Evolutionary conservation across 2,888 invertebrate genomes (phyloP), one percentile per base, ranked within the genome.

Genomic region (Oligia strigilis): DNA sequence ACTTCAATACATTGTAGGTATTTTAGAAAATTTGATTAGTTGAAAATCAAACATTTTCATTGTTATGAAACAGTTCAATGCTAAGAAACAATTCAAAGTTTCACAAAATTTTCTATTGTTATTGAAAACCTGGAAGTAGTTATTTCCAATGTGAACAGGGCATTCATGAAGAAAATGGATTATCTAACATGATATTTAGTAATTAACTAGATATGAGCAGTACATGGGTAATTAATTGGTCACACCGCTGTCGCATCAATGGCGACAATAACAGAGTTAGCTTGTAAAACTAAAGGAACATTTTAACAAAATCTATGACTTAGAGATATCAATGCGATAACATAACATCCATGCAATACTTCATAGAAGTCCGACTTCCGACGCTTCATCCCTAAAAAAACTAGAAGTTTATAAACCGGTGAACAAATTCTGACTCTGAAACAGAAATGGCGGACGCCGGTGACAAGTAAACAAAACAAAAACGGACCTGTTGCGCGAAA

Each of bases 401-500:
- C 52, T 5, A 17, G 29, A 78, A 70, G 55, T 66, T 62, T n/a
- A 3, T 69, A 70, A 46, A 92, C 95, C 96, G 97, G 97, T 97
- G 96, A 97, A 96, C 92, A 92, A 94, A 94, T 93, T 93, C 93
- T 88, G 90, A 94, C 92, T 93, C 93, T 88, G 90, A 94, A 92
- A 93, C 93, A 97, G 97, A 97, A 96, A 97, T 97, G 97, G 97
- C 97, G 96, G 97, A 97, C 97, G 95, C 97, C 97, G 97, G 97
- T 97, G 97, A 97, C 97, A 97, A 97, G 96, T 96, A 97, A 96
- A 97, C 97, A 97, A 97, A 97, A 97, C 97, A 96, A 97, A 97
- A 97, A 95, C 96, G 96, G 95, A 97, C 97, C 97, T 97, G 97
- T 97, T 97, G 97, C 97, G 90, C 94, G 91, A 91, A 94, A 95